These are phyloP conservation scores for Decapterus maruadsi DNA, from an alignment of 2,797 vertebrate genomes.

Conservation along the genomic window DNA sequence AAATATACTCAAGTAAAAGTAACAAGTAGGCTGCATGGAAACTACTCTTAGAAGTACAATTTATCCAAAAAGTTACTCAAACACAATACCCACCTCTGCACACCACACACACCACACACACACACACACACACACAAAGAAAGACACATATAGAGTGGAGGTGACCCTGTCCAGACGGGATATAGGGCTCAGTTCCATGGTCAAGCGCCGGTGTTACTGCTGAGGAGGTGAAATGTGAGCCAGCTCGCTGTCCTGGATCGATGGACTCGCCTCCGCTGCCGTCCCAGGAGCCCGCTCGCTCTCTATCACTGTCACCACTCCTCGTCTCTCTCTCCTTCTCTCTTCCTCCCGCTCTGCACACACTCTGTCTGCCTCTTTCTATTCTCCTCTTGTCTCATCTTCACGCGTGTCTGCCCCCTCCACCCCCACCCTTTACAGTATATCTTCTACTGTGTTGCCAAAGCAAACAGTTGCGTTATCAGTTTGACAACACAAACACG, in stretches of 20 bases:
- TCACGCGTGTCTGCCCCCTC: conserved; percentile 1
- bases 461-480: not conserved
- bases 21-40: no score
- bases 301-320: conserved; percentile 78
- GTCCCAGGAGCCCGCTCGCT: conserved; percentile 71
- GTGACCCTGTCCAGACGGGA: conserved; percentile 81
- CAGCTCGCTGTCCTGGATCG: conserved; percentile 79
- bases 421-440: not conserved
- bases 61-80: no score
- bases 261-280: conserved; percentile 75
- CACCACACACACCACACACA: no score
- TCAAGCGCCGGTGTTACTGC: conserved; percentile 66
- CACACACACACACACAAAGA: conserved; percentile 26
- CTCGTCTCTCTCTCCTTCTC: conserved; percentile 47
- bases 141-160: conserved; percentile 64
- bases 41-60: no score
- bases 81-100: no score
- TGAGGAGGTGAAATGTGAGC: conserved; percentile 81
- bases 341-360: conserved; percentile 24
- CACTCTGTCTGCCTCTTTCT: conserved; percentile 8
- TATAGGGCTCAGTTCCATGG: conserved; percentile 73
- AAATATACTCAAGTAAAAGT: no score
- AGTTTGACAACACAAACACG: conserved; percentile 11
- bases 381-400: not conserved
- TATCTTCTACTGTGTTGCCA: not conserved